phyloP scores from a whole-genome alignment of 2,113 vertebrate species.

The Illadopsis cleaveri region DNA sequence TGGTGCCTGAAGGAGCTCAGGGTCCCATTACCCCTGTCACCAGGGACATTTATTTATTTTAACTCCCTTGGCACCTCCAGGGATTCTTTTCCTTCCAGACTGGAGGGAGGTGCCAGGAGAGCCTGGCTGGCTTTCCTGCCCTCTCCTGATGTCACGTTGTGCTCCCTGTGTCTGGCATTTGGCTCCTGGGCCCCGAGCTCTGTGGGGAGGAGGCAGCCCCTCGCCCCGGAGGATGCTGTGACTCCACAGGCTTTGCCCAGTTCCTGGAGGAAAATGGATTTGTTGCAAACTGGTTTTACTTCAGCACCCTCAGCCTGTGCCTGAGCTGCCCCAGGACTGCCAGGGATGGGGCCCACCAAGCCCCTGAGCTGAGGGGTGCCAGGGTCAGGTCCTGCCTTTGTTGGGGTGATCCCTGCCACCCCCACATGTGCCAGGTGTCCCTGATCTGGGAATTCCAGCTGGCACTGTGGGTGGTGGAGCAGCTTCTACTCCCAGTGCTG shows the following conservation, averaged over 20 bases:
- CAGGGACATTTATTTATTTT: background rate
- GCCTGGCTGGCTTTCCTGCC: background rate
- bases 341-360: background rate
- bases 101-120: background rate
- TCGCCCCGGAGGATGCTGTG: accelerated
- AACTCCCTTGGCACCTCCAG: background rate
- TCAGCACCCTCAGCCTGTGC: too few relatives aligned
- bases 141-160: background rate
- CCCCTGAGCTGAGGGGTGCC: background rate
- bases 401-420: background rate
- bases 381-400: background rate
- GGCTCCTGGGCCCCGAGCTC: background rate
- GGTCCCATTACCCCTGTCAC: background rate
- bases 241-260: background rate
- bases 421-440: background rate
- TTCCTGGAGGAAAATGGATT: background rate
- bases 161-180: background rate
- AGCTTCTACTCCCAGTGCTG: background rate
- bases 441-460: background rate
- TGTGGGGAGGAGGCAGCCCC: background rate
- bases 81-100: background rate
- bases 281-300: background rate
- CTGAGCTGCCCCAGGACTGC: background rate
- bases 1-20: background rate
- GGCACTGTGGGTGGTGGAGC: background rate